A percentile compares a stretch with the other conserved stretches of the same genome.
These are phyloP conservation scores for Acleris laterana DNA, from an alignment of 2,888 invertebrate species.

Conservation along the genomic window DNA sequence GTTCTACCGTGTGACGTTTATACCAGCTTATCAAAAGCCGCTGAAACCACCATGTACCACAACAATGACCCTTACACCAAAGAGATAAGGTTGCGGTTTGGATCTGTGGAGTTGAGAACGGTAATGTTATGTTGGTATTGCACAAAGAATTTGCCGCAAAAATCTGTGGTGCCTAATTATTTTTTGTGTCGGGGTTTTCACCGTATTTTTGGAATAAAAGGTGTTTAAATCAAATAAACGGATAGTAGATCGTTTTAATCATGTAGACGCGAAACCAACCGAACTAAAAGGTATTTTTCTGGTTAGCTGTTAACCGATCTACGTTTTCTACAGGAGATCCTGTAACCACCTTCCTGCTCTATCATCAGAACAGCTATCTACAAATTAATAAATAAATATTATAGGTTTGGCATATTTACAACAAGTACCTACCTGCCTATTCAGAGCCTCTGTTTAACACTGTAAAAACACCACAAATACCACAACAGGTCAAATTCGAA, in stretches of 20 bases:
- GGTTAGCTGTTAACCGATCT: too few relatives aligned
- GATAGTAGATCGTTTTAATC: not conserved
- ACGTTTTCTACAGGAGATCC: too few relatives aligned
- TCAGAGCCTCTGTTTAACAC: too few relatives aligned
- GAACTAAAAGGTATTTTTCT: not conserved
- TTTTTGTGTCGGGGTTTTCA: conserved; percentile 62
- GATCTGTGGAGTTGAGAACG: conserved; percentile 10
- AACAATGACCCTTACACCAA: conserved; percentile 45
- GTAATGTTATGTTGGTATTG: conserved; percentile 26
- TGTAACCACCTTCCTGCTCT: too few relatives aligned
- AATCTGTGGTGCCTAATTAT: conserved; percentile 66
- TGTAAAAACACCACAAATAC: too few relatives aligned
- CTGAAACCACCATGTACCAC: conserved; percentile 43
- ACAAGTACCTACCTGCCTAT: too few relatives aligned
- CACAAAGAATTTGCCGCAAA: conserved; percentile 61
- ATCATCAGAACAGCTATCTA: too few relatives aligned
- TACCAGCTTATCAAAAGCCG: conserved; percentile 61
- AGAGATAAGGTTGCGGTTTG: conserved; percentile 46
- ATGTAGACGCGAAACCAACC: not conserved
- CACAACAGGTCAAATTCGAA: too few relatives aligned
- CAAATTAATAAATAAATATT: too few relatives aligned
- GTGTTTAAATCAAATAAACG: conserved; percentile 2
- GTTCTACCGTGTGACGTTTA: conserved; percentile 75
- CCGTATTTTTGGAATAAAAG: conserved; percentile 12
- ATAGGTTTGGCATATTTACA: too few relatives aligned